Evolutionary conservation across 2,888 invertebrate species (phyloP), one percentile per base, ranked within the genome.

Genomic region (Dicycla oo): DNA sequence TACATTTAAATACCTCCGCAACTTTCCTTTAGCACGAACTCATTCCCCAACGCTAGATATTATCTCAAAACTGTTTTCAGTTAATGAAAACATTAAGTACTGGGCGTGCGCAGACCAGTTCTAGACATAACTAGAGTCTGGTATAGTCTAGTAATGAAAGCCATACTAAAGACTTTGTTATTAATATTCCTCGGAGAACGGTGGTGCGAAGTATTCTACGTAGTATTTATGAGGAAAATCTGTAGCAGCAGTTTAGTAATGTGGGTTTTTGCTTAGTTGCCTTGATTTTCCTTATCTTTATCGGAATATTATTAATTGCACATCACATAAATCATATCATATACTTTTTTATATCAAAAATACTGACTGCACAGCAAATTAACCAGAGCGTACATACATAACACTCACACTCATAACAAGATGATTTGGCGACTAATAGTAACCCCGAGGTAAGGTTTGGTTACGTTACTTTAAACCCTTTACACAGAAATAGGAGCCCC

Each of bases 71-170:
- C 74, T 62, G 53, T 80, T 83, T 72, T 72, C 78, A 71, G 68
- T 69, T 70, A 69, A 64, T 80, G 69, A 83, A 82, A 82, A 72
- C 72, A 78, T 75, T 78, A 75, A 61, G 40, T 62, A 54, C 69
- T 64, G 70, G 2, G 51, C 26, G 43, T 47, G 61, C 51, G 43
- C 49, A 26, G 68, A 79, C 47, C 20, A 62, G 53, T 54, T 26
- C 51, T 38, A 72, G 45, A 72, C 49, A 38, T 57, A 45, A 78
- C 72, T 40, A n/a, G 13, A 77, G 7, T 66, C 47, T 63, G 30
- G 53, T 67, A 34, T 66, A 23, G 47, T 51, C 20, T 47, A 51
- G n/a, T 67, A 67, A 79, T 79, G 58, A 77, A 77, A 74, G 40
- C 67, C 43, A 7, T 51, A 51, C 60, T 62, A 67, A 73, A 62